These are phyloP conservation scores for Sardina pilchardus DNA, from an alignment of 2,113 vertebrate species.

Conservation along the genomic window DNA sequence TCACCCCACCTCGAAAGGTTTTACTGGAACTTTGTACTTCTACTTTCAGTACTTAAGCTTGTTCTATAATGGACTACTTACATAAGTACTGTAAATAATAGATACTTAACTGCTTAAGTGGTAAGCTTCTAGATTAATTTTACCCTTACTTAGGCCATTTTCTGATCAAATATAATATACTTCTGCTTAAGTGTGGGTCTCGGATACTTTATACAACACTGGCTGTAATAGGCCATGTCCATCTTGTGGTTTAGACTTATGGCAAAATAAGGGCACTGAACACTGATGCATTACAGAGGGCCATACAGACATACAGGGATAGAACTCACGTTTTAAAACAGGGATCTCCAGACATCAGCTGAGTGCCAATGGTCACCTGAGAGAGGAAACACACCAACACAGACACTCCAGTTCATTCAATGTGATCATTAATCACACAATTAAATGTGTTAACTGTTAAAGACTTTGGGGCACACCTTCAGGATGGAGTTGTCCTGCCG, in stretches of 20 bases:
- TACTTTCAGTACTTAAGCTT: no score
- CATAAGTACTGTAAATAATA: no score
- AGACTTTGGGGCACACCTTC: constrained; percentile 77
- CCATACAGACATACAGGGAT: background rate
- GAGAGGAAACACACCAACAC: constrained; percentile 19
- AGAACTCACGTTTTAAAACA: constrained; percentile 97
- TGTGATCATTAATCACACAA: background rate
- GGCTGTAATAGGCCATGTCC: background rate
- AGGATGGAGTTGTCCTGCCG: constrained; percentile 98
- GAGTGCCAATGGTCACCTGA: constrained; percentile 93
- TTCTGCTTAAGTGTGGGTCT: no score
- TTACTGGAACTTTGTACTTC: no score
- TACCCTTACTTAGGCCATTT: no score
- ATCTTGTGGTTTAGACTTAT: background rate
- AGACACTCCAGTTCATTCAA: background rate
- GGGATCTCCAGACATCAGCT: constrained; percentile 96
- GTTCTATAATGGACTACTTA: no score
- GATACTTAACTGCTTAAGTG: no score
- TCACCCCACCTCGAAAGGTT: no score
- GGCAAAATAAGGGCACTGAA: background rate
- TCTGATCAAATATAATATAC: no score
- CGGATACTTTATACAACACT: no score
- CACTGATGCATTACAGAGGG: background rate
- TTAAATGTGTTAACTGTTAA: no score
- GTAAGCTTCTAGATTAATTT: no score